A percentile compares a stretch with the other conserved stretches of the same genome.
These are phyloP conservation scores for Eumerus sabulonum DNA, from an alignment of 2,888 invertebrate genomes.

Conservation along the genomic window DNA sequence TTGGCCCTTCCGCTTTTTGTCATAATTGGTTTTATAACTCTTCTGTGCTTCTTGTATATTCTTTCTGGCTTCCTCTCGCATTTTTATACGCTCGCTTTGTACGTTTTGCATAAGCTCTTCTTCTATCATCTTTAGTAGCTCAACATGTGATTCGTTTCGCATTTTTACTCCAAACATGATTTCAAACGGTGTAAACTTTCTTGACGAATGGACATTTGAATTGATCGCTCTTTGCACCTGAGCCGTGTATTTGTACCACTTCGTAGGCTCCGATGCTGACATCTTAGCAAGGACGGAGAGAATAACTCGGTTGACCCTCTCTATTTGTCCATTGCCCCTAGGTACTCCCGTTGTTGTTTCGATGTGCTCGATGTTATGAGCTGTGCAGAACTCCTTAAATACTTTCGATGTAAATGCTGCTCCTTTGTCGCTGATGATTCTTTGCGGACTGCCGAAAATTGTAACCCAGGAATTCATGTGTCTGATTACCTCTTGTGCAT, in stretches of 20 bases:
- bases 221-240: constrained; percentile 39
- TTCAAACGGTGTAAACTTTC: constrained; percentile 18
- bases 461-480: constrained; percentile 6
- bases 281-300: constrained; percentile 13
- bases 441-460: constrained; percentile 43
- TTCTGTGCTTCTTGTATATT: background rate
- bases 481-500: constrained; percentile 9
- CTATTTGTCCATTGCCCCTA: constrained; percentile 39
- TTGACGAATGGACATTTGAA: constrained; percentile 6
- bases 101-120: constrained; percentile 12
- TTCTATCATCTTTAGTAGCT: constrained; percentile 1
- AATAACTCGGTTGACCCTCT: constrained; percentile 23
- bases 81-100: background rate
- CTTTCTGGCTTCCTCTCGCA: background rate
- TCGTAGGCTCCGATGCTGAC: background rate
- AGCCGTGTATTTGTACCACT: constrained; percentile 10
- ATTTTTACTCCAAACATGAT: constrained; percentile 15
- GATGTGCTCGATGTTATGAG: constrained; percentile 30
- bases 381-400: constrained; percentile 42
- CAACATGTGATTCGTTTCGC: constrained; percentile 3
- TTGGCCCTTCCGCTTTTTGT: constrained; percentile 45
- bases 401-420: constrained; percentile 48
- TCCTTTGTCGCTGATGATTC: constrained; percentile 50
- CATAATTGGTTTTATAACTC: constrained; percentile 52
- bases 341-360: constrained; percentile 49